These are phyloP conservation scores for Macaca fascicularis DNA, from an alignment of 2,113 vertebrate species.

Conservation along the genomic window DNA sequence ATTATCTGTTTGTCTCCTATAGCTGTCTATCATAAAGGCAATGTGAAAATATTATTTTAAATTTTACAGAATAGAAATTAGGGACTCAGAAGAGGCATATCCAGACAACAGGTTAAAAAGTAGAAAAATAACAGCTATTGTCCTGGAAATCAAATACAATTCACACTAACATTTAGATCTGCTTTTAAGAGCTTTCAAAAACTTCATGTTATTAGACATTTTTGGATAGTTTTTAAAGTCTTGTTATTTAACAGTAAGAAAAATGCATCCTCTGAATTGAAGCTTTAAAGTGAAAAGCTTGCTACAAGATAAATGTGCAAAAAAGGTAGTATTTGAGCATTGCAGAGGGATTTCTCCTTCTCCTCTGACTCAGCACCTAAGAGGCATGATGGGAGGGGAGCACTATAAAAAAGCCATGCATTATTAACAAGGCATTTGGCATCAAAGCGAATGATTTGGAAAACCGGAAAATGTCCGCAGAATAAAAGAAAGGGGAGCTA, in stretches of 20 bases:
- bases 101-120: neutral
- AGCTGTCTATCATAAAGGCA: neutral
- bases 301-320: neutral
- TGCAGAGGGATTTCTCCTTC: slow-evolving; percentile 72
- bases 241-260: neutral
- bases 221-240: neutral
- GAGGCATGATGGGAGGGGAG: slow-evolving; percentile 70
- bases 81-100: neutral
- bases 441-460: slow-evolving; percentile 75
- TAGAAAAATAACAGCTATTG: neutral
- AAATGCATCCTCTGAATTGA: neutral
- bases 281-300: slow-evolving; percentile 40
- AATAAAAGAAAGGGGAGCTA: neutral
- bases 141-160: neutral
- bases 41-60: neutral
- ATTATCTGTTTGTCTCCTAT: neutral
- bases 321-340: slow-evolving; percentile 62
- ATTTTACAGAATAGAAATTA: neutral
- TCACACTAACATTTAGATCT: neutral
- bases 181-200: neutral
- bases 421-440: slow-evolving; percentile 83
- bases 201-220: neutral
- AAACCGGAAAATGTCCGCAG: slow-evolving; percentile 77
- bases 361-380: slow-evolving; percentile 85
- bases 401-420: slow-evolving; percentile 74